Conservation (phyloP, 2,888 invertebrate species). For the Corythucha ciliata region DNA sequence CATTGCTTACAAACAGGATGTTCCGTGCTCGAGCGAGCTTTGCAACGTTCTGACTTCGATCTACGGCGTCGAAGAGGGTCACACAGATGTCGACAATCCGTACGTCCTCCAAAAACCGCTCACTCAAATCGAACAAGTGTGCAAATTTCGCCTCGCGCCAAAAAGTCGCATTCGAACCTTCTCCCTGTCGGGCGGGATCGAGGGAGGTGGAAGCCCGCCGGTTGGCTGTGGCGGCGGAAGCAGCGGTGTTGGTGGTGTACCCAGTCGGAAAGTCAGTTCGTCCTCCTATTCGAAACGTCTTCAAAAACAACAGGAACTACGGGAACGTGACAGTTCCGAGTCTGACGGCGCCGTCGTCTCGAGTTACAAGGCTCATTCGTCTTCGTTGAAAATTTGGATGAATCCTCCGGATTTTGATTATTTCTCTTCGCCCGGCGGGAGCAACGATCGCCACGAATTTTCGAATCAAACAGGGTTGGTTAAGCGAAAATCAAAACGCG, state of each 20-base stretch:
- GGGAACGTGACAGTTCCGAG: conserved; percentile 40
- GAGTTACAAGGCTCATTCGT: conserved; percentile 43
- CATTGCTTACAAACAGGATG: conserved; percentile 18
- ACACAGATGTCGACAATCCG: conserved; percentile 21
- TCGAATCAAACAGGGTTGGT: conserved; percentile 25
- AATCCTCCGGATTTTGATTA: conserved; percentile 54
- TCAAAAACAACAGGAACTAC: conserved; percentile 31
- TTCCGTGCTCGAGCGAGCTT: conserved; percentile 22
- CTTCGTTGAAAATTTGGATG: conserved; percentile 48
- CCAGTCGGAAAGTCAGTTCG: conserved; percentile 27
- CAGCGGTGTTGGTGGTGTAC: background rate
- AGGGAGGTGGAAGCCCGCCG: conserved; percentile 26
- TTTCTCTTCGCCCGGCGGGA: conserved; percentile 47
- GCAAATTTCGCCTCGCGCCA: conserved; percentile 20
- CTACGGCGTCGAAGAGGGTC: conserved; percentile 23
- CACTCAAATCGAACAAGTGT: conserved; percentile 25
- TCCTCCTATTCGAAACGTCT: conserved; percentile 23
- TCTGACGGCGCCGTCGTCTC: conserved; percentile 41
- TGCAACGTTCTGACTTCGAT: conserved; percentile 18
- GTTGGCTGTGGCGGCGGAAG: background rate
- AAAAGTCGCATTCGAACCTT: conserved; percentile 23
- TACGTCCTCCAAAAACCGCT: conserved; percentile 25
- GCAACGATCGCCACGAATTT: conserved; percentile 40
- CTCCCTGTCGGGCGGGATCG: conserved; percentile 28
- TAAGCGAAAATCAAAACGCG: conserved; percentile 38